Evolutionary conservation across 2,113 vertebrate species (phyloP).

Genomic region (Saccopteryx bilineata): DNA sequence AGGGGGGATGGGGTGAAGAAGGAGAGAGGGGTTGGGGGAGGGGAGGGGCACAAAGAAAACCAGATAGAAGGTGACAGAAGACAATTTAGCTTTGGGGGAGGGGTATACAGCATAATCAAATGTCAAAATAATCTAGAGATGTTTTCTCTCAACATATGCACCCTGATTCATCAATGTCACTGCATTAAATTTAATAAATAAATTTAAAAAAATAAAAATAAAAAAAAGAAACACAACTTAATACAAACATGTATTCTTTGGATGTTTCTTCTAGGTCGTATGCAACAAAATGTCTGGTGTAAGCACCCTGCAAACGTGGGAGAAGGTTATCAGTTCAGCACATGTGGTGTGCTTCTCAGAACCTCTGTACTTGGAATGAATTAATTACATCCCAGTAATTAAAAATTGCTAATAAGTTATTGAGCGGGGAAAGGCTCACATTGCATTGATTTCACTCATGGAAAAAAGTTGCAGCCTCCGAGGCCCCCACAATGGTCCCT

Average conservation of each 20-base stretch:
- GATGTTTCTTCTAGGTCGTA: neutral
- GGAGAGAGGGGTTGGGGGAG: too few species aligned
- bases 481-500: neutral
- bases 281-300: neutral
- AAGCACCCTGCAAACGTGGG: neutral
- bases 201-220: too few species aligned
- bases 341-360: slow-evolving; percentile 23
- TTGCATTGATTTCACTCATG: slow-evolving; percentile 33
- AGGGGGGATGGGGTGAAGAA: too few species aligned
- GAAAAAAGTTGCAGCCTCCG: neutral
- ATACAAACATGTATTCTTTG: neutral
- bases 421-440: slow-evolving; percentile 64
- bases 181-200: too few species aligned
- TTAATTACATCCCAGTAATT: slow-evolving; percentile 80
- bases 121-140: too few species aligned
- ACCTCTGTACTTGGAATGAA: slow-evolving; percentile 36
- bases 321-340: slow-evolving; percentile 51
- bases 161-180: too few species aligned
- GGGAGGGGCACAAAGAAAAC: too few species aligned
- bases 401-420: slow-evolving; percentile 80
- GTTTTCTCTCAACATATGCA: too few species aligned
- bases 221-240: neutral
- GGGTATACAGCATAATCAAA: too few species aligned
- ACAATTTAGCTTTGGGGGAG: too few species aligned
- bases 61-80: too few species aligned